These are phyloP conservation scores for Siniperca obscura DNA, from an alignment of 2,797 vertebrate genomes.

Conservation along the genomic window DNA sequence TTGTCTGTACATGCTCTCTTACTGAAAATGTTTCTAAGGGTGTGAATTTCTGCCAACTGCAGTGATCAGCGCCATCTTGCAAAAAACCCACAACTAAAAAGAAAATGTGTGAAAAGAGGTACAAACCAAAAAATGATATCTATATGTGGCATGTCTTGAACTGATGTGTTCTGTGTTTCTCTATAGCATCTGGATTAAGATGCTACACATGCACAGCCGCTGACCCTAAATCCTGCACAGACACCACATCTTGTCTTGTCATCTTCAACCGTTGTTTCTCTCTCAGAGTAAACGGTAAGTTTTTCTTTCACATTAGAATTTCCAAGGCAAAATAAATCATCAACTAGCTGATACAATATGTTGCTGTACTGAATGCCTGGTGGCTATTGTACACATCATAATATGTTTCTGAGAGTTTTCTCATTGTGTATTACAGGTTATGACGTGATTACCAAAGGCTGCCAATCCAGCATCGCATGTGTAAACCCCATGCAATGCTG, in stretches of 20 bases:
- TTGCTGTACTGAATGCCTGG: not conserved
- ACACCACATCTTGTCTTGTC: slow-evolving; percentile 43
- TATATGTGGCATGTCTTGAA: not conserved
- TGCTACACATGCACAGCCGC: slow-evolving; percentile 65
- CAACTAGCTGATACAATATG: not conserved
- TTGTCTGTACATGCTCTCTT: too few species aligned
- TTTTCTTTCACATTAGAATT: not conserved
- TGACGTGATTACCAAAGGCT: slow-evolving; percentile 54
- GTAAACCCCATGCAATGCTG: slow-evolving; percentile 21
- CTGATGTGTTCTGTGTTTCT: slow-evolving; percentile 39
- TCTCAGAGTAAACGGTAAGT: slow-evolving; percentile 21
- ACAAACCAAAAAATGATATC: not conserved
- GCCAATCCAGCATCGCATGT: slow-evolving; percentile 15
- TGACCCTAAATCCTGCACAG: slow-evolving; percentile 56
- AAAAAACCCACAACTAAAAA: not conserved
- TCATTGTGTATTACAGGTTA: slow-evolving; percentile 42
- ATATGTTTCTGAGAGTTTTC: not conserved
- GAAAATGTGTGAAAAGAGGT: not conserved
- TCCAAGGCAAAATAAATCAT: not conserved
- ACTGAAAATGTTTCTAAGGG: too few species aligned
- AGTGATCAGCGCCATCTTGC: not conserved
- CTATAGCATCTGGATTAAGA: slow-evolving; percentile 64
- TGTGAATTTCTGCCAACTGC: not conserved
- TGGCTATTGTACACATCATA: not conserved
- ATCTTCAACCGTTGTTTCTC: slow-evolving; percentile 67